phyloP scores from a whole-genome alignment of 2,113 vertebrate genomes.

The Diphyllodes magnificus region DNA sequence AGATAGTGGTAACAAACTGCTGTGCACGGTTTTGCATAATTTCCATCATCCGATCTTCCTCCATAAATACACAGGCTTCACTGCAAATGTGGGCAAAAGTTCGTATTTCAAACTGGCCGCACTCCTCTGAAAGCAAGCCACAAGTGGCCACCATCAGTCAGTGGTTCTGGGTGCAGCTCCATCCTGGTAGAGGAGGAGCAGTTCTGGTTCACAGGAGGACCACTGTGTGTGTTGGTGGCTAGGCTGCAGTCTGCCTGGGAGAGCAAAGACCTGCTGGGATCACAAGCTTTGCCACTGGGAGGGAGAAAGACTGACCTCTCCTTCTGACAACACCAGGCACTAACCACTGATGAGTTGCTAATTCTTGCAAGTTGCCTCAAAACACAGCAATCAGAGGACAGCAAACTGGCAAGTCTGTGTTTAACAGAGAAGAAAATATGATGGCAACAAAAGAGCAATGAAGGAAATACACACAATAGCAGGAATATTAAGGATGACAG shows the following conservation, averaged over 20 bases:
- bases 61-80: neutral
- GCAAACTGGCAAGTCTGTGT: neutral
- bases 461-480: neutral
- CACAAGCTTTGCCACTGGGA: neutral
- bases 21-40: neutral
- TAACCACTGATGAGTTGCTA: neutral
- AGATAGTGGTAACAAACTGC: neutral
- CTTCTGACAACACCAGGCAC: neutral
- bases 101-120: neutral
- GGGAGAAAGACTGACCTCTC: neutral
- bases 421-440: neutral
- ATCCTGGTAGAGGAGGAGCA: neutral
- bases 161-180: neutral
- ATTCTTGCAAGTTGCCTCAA: neutral
- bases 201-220: neutral
- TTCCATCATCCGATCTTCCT: neutral
- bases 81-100: neutral
- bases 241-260: neutral
- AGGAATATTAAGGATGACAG: neutral
- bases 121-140: neutral
- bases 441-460: neutral
- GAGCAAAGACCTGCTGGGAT: rapidly evolving
- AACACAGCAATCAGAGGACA: neutral
- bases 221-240: neutral
- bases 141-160: neutral